phyloP scores from a whole-genome alignment of 2,888 invertebrate species.

The Microctonus aethiopoides region DNA sequence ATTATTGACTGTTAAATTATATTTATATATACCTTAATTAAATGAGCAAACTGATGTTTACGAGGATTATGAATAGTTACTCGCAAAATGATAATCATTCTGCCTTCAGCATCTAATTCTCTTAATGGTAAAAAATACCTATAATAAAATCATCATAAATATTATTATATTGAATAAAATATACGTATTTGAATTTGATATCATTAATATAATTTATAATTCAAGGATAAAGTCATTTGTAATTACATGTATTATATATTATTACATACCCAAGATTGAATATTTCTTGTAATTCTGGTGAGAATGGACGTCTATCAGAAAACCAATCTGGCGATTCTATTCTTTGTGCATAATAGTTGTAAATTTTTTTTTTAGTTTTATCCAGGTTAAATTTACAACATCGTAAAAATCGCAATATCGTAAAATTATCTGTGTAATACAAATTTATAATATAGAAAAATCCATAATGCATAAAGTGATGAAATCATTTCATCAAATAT shows the following conservation, averaged over 20 bases:
- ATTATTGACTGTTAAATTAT: not conserved
- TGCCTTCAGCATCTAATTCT: slow-evolving; percentile 68
- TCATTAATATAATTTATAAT: no score
- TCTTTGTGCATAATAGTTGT: slow-evolving; percentile 72
- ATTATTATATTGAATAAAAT: no score
- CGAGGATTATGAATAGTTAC: slow-evolving; percentile 73
- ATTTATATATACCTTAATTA: slow-evolving; percentile 68
- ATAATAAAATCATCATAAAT: slow-evolving; percentile 25
- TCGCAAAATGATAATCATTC: slow-evolving; percentile 72
- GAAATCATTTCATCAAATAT: no score
- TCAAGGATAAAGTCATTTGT: no score
- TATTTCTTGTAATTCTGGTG: slow-evolving; percentile 71
- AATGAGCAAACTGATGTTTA: slow-evolving; percentile 70
- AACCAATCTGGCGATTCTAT: slow-evolving; percentile 73
- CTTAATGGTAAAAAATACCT: slow-evolving; percentile 72
- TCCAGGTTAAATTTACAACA: slow-evolving; percentile 74
- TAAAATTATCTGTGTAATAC: slow-evolving; percentile 64
- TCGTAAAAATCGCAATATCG: slow-evolving; percentile 71
- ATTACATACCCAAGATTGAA: slow-evolving; percentile 69
- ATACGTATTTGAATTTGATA: no score
- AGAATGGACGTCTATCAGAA: slow-evolving; percentile 70
- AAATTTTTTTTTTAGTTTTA: slow-evolving; percentile 71
- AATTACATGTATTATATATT: not conserved
- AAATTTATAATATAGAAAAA: not conserved
- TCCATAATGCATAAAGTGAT: slow-evolving; percentile 4